Conservation (phyloP, 2,113 vertebrate species). For the Apistogramma diplotaenia region DNA sequence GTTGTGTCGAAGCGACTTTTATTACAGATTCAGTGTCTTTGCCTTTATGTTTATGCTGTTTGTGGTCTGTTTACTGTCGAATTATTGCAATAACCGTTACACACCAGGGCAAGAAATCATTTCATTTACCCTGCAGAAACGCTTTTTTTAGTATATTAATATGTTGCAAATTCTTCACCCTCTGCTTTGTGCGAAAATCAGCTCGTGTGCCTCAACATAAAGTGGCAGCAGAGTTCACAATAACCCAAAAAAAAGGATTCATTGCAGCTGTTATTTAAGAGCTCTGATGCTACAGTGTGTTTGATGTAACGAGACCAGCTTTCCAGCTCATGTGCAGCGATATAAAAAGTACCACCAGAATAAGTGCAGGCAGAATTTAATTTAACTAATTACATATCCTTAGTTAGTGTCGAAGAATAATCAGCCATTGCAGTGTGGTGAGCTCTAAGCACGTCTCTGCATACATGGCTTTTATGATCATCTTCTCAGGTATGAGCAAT, state of each 20-base stretch:
- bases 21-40: not conserved
- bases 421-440: not conserved
- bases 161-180: too few species aligned
- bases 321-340: not conserved
- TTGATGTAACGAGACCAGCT: not conserved
- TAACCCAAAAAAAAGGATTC: not conserved
- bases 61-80: not conserved
- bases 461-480: not conserved
- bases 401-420: not conserved
- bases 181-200: not conserved
- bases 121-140: not conserved
- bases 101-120: not conserved
- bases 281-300: not conserved
- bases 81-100: not conserved
- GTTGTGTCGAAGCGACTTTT: not conserved
- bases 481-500: not conserved
- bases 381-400: not conserved
- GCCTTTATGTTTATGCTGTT: not conserved
- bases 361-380: not conserved
- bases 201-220: not conserved
- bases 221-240: not conserved
- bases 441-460: not conserved
- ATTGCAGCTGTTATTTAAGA: not conserved
- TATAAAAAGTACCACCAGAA: not conserved
- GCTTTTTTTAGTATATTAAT: too few species aligned